Percentiles rank a stretch among this genome's conserved stretches.
phyloP scores from a whole-genome alignment of 2,888 invertebrate genomes.

The Harpalus rubripes region DNA sequence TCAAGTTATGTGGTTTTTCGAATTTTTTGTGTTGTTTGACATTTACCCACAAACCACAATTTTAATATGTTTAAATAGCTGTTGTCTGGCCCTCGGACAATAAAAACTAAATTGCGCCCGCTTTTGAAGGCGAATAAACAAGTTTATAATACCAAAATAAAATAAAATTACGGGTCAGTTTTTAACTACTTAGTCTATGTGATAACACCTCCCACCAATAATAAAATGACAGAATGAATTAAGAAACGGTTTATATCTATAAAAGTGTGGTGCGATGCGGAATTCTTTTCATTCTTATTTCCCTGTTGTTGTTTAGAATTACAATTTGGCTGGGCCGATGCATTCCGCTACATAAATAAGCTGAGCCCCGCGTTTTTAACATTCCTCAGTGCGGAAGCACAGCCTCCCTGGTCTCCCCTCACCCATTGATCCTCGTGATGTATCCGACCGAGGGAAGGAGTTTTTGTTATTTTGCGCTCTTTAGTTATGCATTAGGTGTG shows the following conservation, averaged over 20 bases:
- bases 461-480: conserved; percentile 47
- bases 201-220: too few relatives aligned
- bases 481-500: conserved; percentile 45
- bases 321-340: conserved; percentile 5
- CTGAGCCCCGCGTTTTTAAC: conserved; percentile 51
- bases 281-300: not conserved
- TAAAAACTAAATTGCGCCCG: too few relatives aligned
- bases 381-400: conserved; percentile 46
- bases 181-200: too few relatives aligned
- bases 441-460: not conserved
- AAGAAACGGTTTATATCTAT: not conserved
- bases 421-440: not conserved
- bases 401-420: not conserved
- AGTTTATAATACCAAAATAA: too few relatives aligned
- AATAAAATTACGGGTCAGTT: too few relatives aligned
- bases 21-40: too few relatives aligned
- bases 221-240: not conserved
- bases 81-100: too few relatives aligned
- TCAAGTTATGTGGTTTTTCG: too few relatives aligned
- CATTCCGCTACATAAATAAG: conserved; percentile 63
- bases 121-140: too few relatives aligned
- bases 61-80: too few relatives aligned
- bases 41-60: too few relatives aligned
- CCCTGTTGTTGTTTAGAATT: not conserved
- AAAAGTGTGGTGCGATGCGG: not conserved